These are phyloP conservation scores for Brachycybe producta DNA, from an alignment of 2,888 invertebrate species.

Conservation along the genomic window DNA sequence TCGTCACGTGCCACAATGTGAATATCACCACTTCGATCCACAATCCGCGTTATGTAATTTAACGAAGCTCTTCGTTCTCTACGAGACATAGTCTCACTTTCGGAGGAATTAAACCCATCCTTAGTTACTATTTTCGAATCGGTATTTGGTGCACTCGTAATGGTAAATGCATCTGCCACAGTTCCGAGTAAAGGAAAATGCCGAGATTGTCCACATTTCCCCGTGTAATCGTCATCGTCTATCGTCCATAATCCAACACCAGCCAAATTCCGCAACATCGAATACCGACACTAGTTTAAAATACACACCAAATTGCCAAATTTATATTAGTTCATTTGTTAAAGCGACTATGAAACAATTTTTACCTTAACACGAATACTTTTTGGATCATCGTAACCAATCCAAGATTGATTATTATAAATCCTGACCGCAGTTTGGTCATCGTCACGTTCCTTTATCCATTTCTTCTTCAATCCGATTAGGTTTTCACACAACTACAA, in stretches of 20 bases:
- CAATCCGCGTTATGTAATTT: constrained; percentile 54
- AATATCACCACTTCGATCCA: constrained; percentile 58
- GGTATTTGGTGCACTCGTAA: too few species aligned
- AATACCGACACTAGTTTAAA: constrained; percentile 48
- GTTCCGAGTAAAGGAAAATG: too few species aligned
- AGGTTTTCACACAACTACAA: constrained; percentile 41
- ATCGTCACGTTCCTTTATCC: constrained; percentile 63
- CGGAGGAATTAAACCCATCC: too few species aligned
- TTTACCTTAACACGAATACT: constrained; percentile 54
- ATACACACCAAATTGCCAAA: neutral
- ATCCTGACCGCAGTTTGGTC: constrained; percentile 64
- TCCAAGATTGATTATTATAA: constrained; percentile 56
- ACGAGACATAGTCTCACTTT: neutral
- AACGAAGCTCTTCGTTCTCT: constrained; percentile 37
- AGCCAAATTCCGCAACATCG: constrained; percentile 53
- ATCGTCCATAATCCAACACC: constrained; percentile 49
- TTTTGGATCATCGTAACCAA: constrained; percentile 59
- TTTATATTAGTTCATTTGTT: neutral
- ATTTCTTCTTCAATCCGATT: constrained; percentile 43
- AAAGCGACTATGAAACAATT: neutral
- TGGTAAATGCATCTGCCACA: too few species aligned
- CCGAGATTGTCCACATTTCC: too few species aligned
- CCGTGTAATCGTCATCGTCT: constrained; percentile 45
- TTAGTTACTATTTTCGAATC: too few species aligned
- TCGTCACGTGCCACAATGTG: constrained; percentile 42